Conservation (phyloP, 2,113 vertebrate species). For the Galbula dea region DNA sequence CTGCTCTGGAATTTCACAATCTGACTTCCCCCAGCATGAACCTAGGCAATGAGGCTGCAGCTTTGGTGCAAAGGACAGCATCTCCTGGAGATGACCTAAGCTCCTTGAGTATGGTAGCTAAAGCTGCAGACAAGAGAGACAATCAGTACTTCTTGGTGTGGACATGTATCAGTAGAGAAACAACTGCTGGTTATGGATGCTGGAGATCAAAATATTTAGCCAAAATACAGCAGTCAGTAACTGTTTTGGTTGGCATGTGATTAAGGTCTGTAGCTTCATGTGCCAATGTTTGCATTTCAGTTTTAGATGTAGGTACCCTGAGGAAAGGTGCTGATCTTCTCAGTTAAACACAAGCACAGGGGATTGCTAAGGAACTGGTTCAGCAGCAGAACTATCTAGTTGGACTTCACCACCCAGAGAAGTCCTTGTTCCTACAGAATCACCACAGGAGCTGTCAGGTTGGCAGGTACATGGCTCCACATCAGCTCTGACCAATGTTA, state of each 20-base stretch:
- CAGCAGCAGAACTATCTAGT: not conserved
- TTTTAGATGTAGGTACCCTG: not conserved
- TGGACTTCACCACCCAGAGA: not conserved
- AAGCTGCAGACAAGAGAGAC: conserved; percentile 4
- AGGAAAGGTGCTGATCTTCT: not conserved
- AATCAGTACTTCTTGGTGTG: conserved; percentile 27
- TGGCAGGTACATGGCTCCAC: not conserved
- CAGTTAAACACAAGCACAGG: not conserved
- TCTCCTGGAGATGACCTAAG: not conserved
- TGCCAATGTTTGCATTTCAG: not conserved
- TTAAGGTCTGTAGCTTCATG: not conserved
- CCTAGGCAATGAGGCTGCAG: not conserved
- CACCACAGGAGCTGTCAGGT: not conserved
- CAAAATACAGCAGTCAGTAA: not conserved
- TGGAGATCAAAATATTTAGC: not conserved
- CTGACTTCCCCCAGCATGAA: not conserved
- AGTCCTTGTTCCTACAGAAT: not conserved
- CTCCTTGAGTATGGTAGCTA: not conserved
- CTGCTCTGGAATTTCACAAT: not conserved
- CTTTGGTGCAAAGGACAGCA: not conserved
- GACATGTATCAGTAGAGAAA: conserved; percentile 40
- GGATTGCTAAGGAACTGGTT: not conserved
- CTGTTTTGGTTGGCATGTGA: not conserved
- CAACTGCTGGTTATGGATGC: conserved; percentile 27
- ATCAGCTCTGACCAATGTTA: not conserved